Base-by-base conservation (phyloP, 2,888 invertebrate genomes). In the Lithosia quadra region DNA sequence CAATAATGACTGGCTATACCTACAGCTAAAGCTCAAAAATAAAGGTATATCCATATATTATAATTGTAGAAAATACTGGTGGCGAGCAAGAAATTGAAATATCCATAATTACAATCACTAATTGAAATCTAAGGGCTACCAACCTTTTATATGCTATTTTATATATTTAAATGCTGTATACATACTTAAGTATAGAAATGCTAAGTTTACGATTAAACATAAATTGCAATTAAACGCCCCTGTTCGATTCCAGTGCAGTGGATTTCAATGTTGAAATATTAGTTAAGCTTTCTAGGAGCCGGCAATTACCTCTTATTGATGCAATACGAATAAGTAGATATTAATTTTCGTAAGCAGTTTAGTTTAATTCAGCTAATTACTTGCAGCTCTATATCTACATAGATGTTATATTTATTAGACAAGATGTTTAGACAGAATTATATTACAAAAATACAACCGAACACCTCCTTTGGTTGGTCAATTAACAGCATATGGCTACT, bases 261-360 rank as follows among this genome's bases (percentile, higher is more conserved):
- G 34, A 34, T 10, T 59, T 34, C 21, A 36, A 33, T 59, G n/a
- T 15, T 36, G 59, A 58, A 28, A 58, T n/a, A 59, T 21, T 58
- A 21, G n/a, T 0, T 59, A 34, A 13, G 36, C n/a, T 59, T 59
- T 36, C 59, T 59, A 2, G n/a, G 2, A 59, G 34, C 21, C 10
- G n/a, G 33, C 21, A 21, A 7, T 36, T 34, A 4, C 21, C 36
- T 59, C 1, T 21, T 33, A 36, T 34, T 21, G 13, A 21, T 58
- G n/a, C n/a, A n/a, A 33, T 34, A 58, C 5, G 3, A 15, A 55
- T 24, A 4, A 18, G 13, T 15, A 7, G 3, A 56, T 56, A 55
- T 13, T 13, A 24, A 2, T 5, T 24, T 24, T 56, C 56, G 24
- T 24, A 7, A 56, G 5, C 22, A 13, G 24, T 24, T 56, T 24